Evolutionary conservation across 2,113 vertebrate species (phyloP).

Genomic region (Hoplias malabaricus): DNA sequence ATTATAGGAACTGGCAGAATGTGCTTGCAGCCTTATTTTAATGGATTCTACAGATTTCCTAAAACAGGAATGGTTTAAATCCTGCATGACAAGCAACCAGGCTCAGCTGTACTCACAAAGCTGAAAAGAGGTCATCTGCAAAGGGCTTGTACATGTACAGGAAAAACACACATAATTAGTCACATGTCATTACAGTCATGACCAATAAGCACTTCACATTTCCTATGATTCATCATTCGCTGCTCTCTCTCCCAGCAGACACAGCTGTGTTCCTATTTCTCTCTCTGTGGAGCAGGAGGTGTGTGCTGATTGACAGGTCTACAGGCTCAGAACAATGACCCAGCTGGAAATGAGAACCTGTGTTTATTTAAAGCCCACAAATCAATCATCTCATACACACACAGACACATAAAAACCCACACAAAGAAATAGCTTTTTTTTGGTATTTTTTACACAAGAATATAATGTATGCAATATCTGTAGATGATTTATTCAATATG

Average conservation of each 20-base stretch:
- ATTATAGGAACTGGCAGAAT: not conserved
- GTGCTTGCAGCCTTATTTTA: not conserved
- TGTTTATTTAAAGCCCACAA: constrained; percentile 72
- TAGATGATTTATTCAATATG: too few relatives aligned
- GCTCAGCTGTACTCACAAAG: not conserved
- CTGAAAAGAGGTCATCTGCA: not conserved
- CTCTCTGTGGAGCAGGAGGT: constrained; percentile 22
- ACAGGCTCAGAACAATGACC: constrained; percentile 53
- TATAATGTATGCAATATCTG: too few relatives aligned
- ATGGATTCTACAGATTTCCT: not conserved
- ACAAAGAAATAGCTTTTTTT: not conserved
- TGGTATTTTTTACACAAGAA: too few relatives aligned
- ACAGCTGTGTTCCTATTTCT: constrained; percentile 40
- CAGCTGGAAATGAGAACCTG: constrained; percentile 67
- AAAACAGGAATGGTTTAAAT: not conserved
- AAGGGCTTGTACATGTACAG: not conserved
- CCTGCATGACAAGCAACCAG: not conserved
- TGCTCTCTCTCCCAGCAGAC: not conserved
- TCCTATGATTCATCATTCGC: not conserved
- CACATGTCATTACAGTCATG: not conserved
- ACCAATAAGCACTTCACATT: not conserved
- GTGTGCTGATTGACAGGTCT: constrained; percentile 49
- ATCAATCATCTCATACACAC: constrained; percentile 61
- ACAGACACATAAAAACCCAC: constrained; percentile 11
- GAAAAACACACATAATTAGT: not conserved